Evolutionary conservation across 1,140 invertebrate species (phyloP).

Genomic region (Euura lappo): DNA sequence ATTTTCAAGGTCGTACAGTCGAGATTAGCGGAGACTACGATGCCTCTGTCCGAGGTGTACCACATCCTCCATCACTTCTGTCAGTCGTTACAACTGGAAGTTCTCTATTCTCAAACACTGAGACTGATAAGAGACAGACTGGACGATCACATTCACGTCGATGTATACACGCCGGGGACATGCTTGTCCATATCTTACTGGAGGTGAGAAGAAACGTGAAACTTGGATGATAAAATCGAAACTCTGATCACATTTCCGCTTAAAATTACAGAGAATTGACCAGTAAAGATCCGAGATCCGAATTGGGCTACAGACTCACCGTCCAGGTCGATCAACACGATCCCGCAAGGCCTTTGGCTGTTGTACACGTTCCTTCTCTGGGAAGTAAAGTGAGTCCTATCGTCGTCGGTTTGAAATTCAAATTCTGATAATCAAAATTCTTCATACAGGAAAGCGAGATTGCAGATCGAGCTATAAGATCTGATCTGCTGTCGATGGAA

Average conservation of each 20-base stretch:
- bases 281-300: constrained; percentile 78
- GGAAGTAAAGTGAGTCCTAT: constrained; percentile 65
- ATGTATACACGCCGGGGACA: constrained; percentile 90
- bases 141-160: constrained; percentile 89
- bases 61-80: constrained; percentile 92
- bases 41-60: constrained; percentile 85
- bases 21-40: constrained; percentile 80
- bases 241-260: neutral
- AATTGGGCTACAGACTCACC: constrained; percentile 85
- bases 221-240: neutral
- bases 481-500: constrained; percentile 92
- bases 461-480: constrained; percentile 80
- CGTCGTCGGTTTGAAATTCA: too few relatives aligned
- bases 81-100: constrained; percentile 92
- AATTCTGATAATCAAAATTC: constrained; percentile 18
- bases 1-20: constrained; percentile 74
- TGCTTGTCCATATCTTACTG: constrained; percentile 93
- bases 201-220: constrained; percentile 63
- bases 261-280: constrained; percentile 57
- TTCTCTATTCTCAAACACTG: constrained; percentile 93
- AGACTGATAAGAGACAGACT: constrained; percentile 86
- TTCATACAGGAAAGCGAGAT: constrained; percentile 70
- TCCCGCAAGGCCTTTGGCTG: constrained; percentile 80
- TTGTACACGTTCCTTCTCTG: constrained; percentile 87
- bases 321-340: constrained; percentile 88